Conservation (phyloP, 2,888 invertebrate genomes). For the Rotaria socialis region DNA sequence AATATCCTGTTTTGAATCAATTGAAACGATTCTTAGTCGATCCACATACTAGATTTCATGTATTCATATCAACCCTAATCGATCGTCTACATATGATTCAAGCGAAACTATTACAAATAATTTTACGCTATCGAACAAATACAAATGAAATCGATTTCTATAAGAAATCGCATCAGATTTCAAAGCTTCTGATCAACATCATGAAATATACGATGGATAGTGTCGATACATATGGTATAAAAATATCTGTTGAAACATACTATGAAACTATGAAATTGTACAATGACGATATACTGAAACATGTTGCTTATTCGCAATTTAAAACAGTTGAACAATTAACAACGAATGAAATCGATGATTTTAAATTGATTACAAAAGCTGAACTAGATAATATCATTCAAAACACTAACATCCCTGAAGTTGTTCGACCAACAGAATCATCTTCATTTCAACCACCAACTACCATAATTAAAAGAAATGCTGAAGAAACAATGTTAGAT, state of each 20-base stretch:
- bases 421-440: no score
- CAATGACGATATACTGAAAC: no score
- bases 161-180: no score
- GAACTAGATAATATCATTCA: not conserved
- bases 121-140: not conserved
- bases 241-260: not conserved
- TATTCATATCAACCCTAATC: not conserved
- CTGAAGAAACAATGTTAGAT: not conserved
- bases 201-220: not conserved
- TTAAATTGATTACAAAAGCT: not conserved
- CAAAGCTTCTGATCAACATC: not conserved
- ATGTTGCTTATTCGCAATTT: not conserved
- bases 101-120: not conserved
- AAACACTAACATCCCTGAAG: no score
- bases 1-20: constrained; percentile 3
- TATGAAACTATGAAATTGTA: no score
- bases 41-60: not conserved
- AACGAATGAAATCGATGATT: not conserved
- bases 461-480: not conserved
- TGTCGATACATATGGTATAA: not conserved
- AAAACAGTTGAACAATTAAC: not conserved
- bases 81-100: not conserved
- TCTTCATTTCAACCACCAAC: not conserved
- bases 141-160: not conserved
- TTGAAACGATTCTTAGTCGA: not conserved